Evolutionary conservation across 2,797 vertebrate species (phyloP).

Genomic region (Pangasius macronema): DNA sequence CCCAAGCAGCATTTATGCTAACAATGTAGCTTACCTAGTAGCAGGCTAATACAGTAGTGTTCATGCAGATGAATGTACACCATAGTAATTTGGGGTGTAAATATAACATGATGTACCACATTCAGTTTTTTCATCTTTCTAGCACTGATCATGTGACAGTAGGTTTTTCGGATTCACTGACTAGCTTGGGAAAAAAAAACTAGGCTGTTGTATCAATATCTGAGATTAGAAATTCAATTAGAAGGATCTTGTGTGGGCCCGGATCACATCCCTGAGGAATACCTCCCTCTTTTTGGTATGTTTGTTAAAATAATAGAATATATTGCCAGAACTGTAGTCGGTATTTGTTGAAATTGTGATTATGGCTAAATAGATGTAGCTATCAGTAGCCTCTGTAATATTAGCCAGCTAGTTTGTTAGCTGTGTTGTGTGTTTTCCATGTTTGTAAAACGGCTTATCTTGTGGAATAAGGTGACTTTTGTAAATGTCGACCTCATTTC

Average conservation of each 20-base stretch:
- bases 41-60: not conserved
- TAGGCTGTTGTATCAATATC: not conserved
- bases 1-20: not conserved
- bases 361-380: not conserved
- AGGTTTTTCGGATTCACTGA: not conserved
- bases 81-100: not conserved
- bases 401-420: not conserved
- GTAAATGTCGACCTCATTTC: not conserved
- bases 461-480: not conserved
- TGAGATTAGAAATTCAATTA: not conserved
- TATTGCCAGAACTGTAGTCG: not conserved
- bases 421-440: not conserved
- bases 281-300: not conserved
- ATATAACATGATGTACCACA: not conserved
- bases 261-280: not conserved
- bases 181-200: not conserved
- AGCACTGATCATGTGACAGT: not conserved
- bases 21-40: too few relatives aligned
- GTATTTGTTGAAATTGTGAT: not conserved
- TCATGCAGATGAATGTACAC: not conserved
- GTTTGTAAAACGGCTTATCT: not conserved
- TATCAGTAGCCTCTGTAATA: not conserved
- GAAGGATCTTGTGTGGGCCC: not conserved
- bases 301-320: not conserved
- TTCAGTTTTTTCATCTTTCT: not conserved